Evolutionary conservation across 2,888 invertebrate genomes (phyloP), one percentile per base, ranked within the genome.

Genomic region (Salticus scenicus): DNA sequence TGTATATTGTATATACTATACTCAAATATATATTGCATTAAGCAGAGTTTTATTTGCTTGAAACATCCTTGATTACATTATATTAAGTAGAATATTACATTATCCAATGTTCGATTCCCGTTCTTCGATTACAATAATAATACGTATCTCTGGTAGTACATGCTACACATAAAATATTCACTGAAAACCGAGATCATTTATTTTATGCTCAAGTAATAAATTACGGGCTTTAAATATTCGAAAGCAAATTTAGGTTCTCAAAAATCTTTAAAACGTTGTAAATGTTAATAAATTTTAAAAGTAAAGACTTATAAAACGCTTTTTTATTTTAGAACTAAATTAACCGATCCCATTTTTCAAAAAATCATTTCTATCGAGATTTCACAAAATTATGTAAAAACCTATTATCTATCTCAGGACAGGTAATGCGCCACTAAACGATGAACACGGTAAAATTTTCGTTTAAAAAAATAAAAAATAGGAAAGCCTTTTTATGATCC

Each of bases 281-380:
- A 57, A 57, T 24, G 20, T 57, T 57, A 24, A 57, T 57, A 57
- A 57, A 24, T 24, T 57, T 57, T 57, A 24, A 57, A 47, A 47
- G 42, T 17, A 47, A 57, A 57, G 24, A 24, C 20, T 57, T 57
- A 57, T 24, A 24, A 57, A 24, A 17, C 42, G 42, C 1, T 4
- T 20, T n/a, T 57, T 24, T 24, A 57, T 57, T 57, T 57, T 57
- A 24, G 24, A 24, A 24, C 24, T 57, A 57, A 57, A 57, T 57
- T 47, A 47, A 47, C 42, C 2, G 57, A 57, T 57, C 12, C 24
- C 57, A 20, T 57, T 57, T 57, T 24, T 57, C 24, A 12, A 47
- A 37, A 57, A 57, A 57, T 24, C 24, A 24, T 57, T 57, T 57
- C 24, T 57, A 57, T 57, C 57, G 57, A 24, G 24, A 24, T 24